Evolutionary conservation across 2,797 vertebrate genomes (phyloP).

Genomic region (Parauchenoglanis ngamensis): DNA sequence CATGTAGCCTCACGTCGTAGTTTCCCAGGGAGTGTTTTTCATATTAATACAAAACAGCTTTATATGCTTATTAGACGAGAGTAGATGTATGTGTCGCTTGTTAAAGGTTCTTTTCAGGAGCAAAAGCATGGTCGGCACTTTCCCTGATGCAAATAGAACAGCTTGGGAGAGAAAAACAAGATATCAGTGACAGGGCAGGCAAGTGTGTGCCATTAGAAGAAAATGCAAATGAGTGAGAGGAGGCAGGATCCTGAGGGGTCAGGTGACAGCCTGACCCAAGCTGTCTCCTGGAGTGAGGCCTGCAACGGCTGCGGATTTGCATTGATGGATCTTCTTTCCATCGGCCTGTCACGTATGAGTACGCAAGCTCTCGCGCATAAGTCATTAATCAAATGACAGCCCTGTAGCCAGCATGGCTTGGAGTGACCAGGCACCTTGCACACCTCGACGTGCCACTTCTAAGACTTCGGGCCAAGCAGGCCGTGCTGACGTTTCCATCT

Average conservation of each 20-base stretch:
- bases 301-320: slow-evolving; percentile 69
- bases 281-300: slow-evolving; percentile 61
- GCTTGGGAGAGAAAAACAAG: slow-evolving; percentile 58
- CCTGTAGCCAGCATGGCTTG: slow-evolving; percentile 57
- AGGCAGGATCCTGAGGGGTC: slow-evolving; percentile 59
- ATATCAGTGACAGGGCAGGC: slow-evolving; percentile 60
- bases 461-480: slow-evolving; percentile 27
- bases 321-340: slow-evolving; percentile 81
- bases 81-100: background rate
- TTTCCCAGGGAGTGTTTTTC: slow-evolving; percentile 1
- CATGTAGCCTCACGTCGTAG: background rate
- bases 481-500: slow-evolving; percentile 23
- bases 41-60: background rate
- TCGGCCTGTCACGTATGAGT: slow-evolving; percentile 74
- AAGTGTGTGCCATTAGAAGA: slow-evolving; percentile 63
- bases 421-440: slow-evolving; percentile 60
- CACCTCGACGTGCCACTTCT: slow-evolving; percentile 40
- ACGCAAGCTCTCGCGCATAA: slow-evolving; percentile 69
- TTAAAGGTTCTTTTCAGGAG: slow-evolving; percentile 8
- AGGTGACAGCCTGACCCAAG: slow-evolving; percentile 71
- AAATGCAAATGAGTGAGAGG: slow-evolving; percentile 74
- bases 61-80: background rate
- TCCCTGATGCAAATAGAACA: slow-evolving; percentile 74
- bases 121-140: slow-evolving; percentile 56
- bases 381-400: slow-evolving; percentile 80